Evolutionary conservation across 2,888 invertebrate species (phyloP).

Genomic region (Clistopyga incitator): DNA sequence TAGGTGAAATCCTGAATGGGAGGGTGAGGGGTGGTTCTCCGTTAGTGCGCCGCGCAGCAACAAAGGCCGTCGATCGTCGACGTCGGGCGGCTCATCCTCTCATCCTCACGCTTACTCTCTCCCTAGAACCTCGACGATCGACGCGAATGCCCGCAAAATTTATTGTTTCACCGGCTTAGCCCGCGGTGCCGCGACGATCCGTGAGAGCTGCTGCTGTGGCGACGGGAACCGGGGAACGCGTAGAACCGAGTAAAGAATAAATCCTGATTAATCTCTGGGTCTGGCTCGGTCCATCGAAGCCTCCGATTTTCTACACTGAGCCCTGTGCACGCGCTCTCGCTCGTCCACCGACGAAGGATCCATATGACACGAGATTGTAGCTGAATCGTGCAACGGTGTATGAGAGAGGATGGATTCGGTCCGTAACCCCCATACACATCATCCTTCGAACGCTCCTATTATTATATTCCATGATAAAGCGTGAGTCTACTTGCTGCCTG

Average conservation of each 20-base stretch:
- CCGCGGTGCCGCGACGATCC: slow-evolving; percentile 56
- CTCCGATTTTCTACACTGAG: slow-evolving; percentile 38
- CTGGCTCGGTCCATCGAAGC: slow-evolving; percentile 59
- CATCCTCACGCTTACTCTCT: slow-evolving; percentile 45
- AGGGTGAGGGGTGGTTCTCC: background rate
- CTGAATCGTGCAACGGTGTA: background rate
- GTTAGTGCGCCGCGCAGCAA: slow-evolving; percentile 70
- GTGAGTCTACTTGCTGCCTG: too few relatives aligned
- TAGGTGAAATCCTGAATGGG: slow-evolving; percentile 16
- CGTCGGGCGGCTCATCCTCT: slow-evolving; percentile 76
- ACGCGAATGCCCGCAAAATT: slow-evolving; percentile 81
- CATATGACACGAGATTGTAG: slow-evolving; percentile 30
- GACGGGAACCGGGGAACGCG: slow-evolving; percentile 8
- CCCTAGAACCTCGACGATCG: slow-evolving; percentile 72
- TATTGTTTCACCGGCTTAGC: slow-evolving; percentile 82
- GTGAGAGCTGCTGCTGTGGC: slow-evolving; percentile 27
- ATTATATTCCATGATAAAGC: background rate
- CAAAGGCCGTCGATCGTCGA: slow-evolving; percentile 80
- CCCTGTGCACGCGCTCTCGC: slow-evolving; percentile 8
- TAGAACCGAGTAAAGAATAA: slow-evolving; percentile 77
- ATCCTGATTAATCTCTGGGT: slow-evolving; percentile 82
- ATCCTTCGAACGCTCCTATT: background rate
- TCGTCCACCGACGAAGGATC: slow-evolving; percentile 6
- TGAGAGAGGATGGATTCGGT: background rate
- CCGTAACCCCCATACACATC: background rate